These are phyloP conservation scores for Agrochola lota DNA, from an alignment of 2,888 invertebrate genomes.

Conservation along the genomic window DNA sequence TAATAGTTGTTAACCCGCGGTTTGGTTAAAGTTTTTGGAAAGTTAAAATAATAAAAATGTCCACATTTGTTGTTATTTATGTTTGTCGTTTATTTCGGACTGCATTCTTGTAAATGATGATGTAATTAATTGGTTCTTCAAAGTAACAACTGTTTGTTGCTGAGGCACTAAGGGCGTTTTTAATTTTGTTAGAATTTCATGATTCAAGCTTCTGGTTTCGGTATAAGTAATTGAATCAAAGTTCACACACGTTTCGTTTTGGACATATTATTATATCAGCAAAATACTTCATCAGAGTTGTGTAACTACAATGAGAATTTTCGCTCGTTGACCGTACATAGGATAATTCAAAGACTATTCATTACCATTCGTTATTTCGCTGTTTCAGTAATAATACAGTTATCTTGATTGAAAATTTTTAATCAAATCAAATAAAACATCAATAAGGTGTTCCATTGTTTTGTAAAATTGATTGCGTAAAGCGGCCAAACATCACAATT, in stretches of 20 bases:
- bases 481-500: constrained; percentile 14
- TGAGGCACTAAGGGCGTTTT: constrained; percentile 1
- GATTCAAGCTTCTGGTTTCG: constrained; percentile 11
- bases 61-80: constrained; percentile 57
- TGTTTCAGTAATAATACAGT: neutral
- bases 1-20: constrained; percentile 67
- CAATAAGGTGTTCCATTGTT: neutral
- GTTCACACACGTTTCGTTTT: neutral
- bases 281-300: too few species aligned
- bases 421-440: neutral
- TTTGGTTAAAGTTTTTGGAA: constrained; percentile 57
- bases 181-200: constrained; percentile 15
- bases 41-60: constrained; percentile 61
- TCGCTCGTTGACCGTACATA: neutral
- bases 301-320: too few species aligned
- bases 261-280: neutral
- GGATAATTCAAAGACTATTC: neutral
- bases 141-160: constrained; percentile 1
- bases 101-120: constrained; percentile 55
- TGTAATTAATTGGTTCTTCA: constrained; percentile 41
- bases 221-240: neutral
- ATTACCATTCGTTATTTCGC: neutral
- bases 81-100: constrained; percentile 32
- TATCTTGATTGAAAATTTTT: neutral
- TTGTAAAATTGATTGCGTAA: constrained; percentile 17